Evolutionary conservation across 2,113 vertebrate genomes (phyloP), one percentile per base, ranked within the genome.

Genomic region (Xiphophorus maculatus): DNA sequence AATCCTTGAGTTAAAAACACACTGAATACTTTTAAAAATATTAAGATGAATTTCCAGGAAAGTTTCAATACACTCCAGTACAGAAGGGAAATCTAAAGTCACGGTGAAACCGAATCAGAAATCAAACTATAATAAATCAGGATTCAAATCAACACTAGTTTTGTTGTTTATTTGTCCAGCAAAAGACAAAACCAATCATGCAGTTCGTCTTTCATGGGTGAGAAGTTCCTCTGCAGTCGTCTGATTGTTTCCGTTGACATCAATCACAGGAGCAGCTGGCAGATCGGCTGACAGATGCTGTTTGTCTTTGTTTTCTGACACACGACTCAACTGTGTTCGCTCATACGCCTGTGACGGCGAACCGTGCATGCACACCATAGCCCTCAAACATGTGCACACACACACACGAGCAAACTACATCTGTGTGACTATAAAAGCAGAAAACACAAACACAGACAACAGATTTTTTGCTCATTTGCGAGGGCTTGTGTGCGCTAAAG

Each of bases 151-250:
- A 72, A 85, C 84, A 61, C n/a, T 33, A 15, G 13, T 61, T 76
- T 33, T 67, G 33, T 86, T 86, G 73, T 77, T 90, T 82, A 83
- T 86, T 71, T 85, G 84, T 87, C 81, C 82, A 44, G 84, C 81
- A 87, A 48, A 74, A 58, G 62, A 69, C 66, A 29, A 44, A 86
- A 9, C 22, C 87, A 84, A 70, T 89, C 83, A 58, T 71, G 25
- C 44, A 73, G 83, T 88, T 90, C 77, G 90, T 89, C 90, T 93
- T 93, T 92, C 89, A 93, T 35, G 91, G 88, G 80, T 88, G 90
- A 91, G 69, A 29, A 74, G 84, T 81, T 89, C 72, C 81, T 85
- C 77, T 79, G 80, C 80, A 72, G 81, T 76, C 77, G 61, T 79
- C 66, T 75, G 79, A 85, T 37, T 40, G 70, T 80, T 83, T 84